Percentiles rank a stretch among this genome's conserved stretches.
phyloP scores from a whole-genome alignment of 1,140 invertebrate genomes.

The Polypedilum pembai region DNA sequence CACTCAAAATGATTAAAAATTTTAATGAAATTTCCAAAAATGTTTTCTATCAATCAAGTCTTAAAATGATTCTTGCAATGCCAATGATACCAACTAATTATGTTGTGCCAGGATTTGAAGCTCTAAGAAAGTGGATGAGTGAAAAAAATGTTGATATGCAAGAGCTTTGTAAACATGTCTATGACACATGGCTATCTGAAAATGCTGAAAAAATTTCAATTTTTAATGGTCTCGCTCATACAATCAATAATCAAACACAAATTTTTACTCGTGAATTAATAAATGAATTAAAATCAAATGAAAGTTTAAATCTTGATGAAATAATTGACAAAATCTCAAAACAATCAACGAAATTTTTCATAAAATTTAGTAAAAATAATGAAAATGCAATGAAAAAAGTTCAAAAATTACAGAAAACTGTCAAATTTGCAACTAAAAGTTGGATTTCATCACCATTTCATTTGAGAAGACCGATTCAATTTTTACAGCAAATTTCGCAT shows the following conservation, averaged over 20 bases:
- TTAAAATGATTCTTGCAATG: conserved; percentile 30
- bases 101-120: conserved; percentile 29
- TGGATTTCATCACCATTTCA: conserved; percentile 31
- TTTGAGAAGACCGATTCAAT: conserved; percentile 30
- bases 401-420: conserved; percentile 27
- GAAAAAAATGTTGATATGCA: conserved; percentile 29
- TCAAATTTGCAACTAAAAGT: conserved; percentile 29
- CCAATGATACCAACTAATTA: conserved; percentile 31
- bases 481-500: conserved; percentile 30
- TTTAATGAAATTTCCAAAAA: background rate
- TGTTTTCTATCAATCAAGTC: background rate
- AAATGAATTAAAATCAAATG: background rate
- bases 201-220: conserved; percentile 31
- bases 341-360: conserved; percentile 26
- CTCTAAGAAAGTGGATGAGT: conserved; percentile 31
- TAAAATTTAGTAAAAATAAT: conserved; percentile 6
- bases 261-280: conserved; percentile 30
- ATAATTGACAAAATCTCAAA: conserved; percentile 28
- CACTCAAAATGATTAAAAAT: background rate
- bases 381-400: conserved; percentile 8
- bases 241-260: conserved; percentile 30
- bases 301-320: background rate
- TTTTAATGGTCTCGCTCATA: conserved; percentile 29
- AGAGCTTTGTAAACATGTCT: conserved; percentile 30
- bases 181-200: conserved; percentile 29